Conservation (phyloP, 2,113 vertebrate genomes). For the Pseudopodoces humilis region DNA sequence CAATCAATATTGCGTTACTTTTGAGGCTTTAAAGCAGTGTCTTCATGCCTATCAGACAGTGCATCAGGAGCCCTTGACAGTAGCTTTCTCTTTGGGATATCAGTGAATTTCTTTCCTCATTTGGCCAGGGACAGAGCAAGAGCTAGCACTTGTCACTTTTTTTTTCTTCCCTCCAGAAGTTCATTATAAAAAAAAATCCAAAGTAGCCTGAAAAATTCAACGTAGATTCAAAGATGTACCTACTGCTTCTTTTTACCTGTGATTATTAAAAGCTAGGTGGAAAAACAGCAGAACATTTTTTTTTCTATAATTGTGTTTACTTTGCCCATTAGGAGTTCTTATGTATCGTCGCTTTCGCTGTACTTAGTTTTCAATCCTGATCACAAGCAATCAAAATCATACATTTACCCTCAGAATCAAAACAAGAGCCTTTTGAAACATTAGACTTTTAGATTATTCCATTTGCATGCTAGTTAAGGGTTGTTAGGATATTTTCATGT, state of each 20-base stretch:
- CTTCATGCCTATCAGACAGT: neutral
- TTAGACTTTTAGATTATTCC: slow-evolving; percentile 24
- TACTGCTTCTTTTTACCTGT: neutral
- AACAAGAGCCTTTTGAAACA: neutral
- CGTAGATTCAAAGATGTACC: neutral
- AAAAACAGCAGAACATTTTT: neutral
- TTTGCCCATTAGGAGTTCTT: neutral
- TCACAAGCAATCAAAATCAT: neutral
- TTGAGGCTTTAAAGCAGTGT: neutral
- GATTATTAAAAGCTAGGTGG: neutral
- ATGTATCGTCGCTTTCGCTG: neutral
- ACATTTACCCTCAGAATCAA: neutral
- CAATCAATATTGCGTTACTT: neutral
- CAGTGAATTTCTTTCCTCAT: neutral
- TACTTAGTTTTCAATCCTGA: neutral
- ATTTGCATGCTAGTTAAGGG: neutral
- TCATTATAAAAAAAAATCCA: neutral
- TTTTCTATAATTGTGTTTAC: neutral
- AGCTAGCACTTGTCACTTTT: neutral
- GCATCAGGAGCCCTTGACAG: neutral
- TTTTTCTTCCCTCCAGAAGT: neutral
- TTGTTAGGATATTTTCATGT: neutral
- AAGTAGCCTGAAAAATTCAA: neutral
- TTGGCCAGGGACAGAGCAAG: neutral
- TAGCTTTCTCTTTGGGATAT: neutral